Conservation (phyloP, 2,113 vertebrate genomes). For the Nesoenas mayeri region DNA sequence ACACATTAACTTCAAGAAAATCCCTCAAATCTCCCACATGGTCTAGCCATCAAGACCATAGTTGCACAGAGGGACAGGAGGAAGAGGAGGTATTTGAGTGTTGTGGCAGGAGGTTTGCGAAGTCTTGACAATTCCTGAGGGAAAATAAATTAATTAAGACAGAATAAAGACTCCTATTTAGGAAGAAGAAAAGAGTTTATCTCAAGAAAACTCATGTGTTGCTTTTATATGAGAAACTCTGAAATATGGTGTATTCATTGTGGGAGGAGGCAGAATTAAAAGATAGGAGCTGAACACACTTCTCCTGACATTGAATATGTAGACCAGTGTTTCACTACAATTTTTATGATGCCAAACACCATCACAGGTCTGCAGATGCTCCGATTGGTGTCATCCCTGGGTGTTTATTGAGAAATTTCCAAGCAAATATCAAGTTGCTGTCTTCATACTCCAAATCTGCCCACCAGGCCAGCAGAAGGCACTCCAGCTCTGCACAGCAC, state of each 20-base stretch:
- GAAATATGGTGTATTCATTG: background rate
- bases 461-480: background rate
- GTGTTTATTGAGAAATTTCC: background rate
- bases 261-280: background rate
- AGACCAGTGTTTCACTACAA: background rate
- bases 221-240: background rate
- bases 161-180: background rate
- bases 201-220: background rate
- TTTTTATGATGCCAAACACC: background rate
- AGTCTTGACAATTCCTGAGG: background rate
- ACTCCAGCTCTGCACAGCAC: background rate
- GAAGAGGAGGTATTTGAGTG: background rate
- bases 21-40: too few relatives aligned
- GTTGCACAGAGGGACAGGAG: background rate
- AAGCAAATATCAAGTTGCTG: background rate
- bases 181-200: background rate
- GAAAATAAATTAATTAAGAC: background rate
- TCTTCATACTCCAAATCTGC: background rate
- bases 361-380: background rate
- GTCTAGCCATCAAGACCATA: too few relatives aligned
- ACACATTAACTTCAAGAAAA: too few relatives aligned
- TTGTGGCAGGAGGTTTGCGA: background rate
- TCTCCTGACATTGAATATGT: background rate
- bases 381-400: background rate
- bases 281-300: background rate